Evolutionary conservation across 2,113 vertebrate species (phyloP), one percentile per base, ranked within the genome.

Genomic region (Cryptomyrus ogoouensis): DNA sequence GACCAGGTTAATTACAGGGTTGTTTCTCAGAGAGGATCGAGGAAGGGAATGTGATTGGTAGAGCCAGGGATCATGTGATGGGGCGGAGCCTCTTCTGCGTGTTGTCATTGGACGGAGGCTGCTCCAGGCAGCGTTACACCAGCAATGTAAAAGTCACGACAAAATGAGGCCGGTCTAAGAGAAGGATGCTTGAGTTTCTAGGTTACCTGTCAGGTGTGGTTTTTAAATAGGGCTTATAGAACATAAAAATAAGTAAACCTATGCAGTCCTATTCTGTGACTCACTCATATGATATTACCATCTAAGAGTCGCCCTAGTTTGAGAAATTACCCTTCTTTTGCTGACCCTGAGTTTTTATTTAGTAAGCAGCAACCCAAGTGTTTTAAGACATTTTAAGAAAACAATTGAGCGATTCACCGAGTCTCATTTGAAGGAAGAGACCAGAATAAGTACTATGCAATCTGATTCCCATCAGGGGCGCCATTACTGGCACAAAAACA

Each of bases 171-270:
- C 74, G 17, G n/a, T 42, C 74, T 42, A 1, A 80, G 35, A 80
- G 35, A 80, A 31, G 62, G 35, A 80, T 42, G 35, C 74, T 80
- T 80, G 74, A 77, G 35, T 80, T 80, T 80, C 74, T 80, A 42
- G 74, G 74, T 80, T 80, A 80, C 74, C 62, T 80, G 74, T 80
- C 74, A 80, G 74, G 74, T 80, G 74, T 19, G 15, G 35, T 42
- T 42, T 80, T 80, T 42, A 80, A 80, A 80, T 80, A 80, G 74
- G 15, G 35, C 74, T 80, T 80, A 80, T 19, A 39, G 35, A 80
- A 35, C 6, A 42, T 80, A 80, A 80, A 80, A 80, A 80, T 80
- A 80, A 80, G 74, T 80, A 80, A 80, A 80, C 35, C 74, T 80
- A 39, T 80, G 74, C 74, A 80, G 74, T 42, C 74, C 17, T 80